phyloP scores from a whole-genome alignment of 1,140 invertebrate genomes.

The Atta texana region DNA sequence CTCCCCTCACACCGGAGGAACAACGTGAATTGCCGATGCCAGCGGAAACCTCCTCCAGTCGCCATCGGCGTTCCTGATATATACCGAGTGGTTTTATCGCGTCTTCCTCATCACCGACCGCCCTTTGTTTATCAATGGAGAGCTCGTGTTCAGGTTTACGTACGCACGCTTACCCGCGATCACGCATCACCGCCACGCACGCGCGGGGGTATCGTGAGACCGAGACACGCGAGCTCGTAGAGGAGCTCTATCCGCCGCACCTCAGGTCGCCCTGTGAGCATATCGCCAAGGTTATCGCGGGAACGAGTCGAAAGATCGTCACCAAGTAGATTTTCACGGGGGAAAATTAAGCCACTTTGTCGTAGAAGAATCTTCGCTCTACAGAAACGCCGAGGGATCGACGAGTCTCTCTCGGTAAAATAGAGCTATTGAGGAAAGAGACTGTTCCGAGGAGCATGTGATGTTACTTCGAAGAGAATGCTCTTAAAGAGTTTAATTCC shows the following conservation, averaged over 20 bases:
- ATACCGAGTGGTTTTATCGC: constrained; percentile 58
- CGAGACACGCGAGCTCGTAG: constrained; percentile 31
- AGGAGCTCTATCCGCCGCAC: constrained; percentile 35
- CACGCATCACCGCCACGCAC: constrained; percentile 71
- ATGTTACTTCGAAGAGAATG: neutral
- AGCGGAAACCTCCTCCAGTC: constrained; percentile 72
- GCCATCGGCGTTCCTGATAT: constrained; percentile 75
- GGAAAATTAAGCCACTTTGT: neutral
- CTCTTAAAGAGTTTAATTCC: constrained; percentile 19
- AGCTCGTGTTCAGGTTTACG: constrained; percentile 67
- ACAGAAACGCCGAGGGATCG: constrained; percentile 10
- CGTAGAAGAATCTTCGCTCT: neutral
- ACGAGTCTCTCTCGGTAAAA: neutral
- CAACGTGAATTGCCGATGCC: constrained; percentile 35
- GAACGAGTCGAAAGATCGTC: constrained; percentile 15
- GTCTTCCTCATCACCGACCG: constrained; percentile 65
- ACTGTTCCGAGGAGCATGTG: neutral
- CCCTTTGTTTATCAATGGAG: constrained; percentile 75
- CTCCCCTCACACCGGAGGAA: constrained; percentile 41
- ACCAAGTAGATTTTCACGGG: neutral
- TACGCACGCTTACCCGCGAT: constrained; percentile 66
- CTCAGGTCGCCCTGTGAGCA: constrained; percentile 1
- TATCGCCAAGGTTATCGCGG: constrained; percentile 27
- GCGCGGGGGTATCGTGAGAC: constrained; percentile 72
- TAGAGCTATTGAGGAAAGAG: neutral